These are phyloP conservation scores for Redunca redunca DNA, from an alignment of 2,113 vertebrate genomes.

Conservation along the genomic window DNA sequence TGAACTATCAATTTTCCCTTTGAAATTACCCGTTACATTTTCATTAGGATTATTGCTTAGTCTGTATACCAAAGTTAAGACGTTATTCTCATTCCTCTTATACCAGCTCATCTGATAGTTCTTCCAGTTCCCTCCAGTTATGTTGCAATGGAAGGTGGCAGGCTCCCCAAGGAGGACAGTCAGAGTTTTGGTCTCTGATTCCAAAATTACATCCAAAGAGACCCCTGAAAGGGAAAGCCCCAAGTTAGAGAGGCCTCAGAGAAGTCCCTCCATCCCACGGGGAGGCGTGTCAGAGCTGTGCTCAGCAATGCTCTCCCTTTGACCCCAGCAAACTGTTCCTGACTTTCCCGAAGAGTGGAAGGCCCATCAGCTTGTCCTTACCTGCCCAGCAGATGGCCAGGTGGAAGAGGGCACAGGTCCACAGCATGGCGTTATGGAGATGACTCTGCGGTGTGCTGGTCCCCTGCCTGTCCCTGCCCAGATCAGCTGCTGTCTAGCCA, in stretches of 20 bases:
- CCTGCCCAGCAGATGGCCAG: not conserved
- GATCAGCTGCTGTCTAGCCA: not conserved
- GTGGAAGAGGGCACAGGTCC: not conserved
- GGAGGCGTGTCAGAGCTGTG: not conserved
- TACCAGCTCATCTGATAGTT: constrained; percentile 50
- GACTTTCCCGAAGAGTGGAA: not conserved
- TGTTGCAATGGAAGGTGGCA: not conserved
- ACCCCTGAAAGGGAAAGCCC: constrained; percentile 37
- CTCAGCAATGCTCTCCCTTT: not conserved
- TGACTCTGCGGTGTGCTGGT: not conserved
- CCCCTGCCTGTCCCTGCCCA: not conserved
- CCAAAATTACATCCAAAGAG: constrained; percentile 18
- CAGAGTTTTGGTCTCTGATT: constrained; percentile 6
- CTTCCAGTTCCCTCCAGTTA: constrained; percentile 29
- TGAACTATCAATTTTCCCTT: not conserved
- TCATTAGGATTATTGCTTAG: not conserved
- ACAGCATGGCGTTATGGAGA: not conserved
- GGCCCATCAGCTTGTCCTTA: not conserved
- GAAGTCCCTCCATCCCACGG: not conserved
- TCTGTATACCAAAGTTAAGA: constrained; percentile 31
- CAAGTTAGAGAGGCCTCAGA: not conserved
- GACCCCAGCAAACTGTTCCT: not conserved
- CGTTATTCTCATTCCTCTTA: constrained; percentile 47
- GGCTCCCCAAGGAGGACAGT: not conserved
- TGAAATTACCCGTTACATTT: not conserved